Evolutionary conservation across 1,140 invertebrate genomes (phyloP), one percentile per base, ranked within the genome.

Genomic region (Cyclargus thomasi): DNA sequence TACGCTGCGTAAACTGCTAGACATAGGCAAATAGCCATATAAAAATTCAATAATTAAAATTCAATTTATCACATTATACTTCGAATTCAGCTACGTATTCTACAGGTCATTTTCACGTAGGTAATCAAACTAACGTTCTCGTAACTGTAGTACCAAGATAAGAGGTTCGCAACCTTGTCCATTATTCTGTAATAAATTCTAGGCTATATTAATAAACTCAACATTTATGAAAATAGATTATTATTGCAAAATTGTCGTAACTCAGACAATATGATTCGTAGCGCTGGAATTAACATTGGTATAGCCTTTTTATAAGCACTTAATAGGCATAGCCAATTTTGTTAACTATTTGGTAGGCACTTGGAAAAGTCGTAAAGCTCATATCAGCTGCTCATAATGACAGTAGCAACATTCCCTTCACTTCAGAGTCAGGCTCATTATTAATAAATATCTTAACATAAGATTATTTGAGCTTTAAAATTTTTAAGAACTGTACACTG

Each of bases 181-280:
- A 47, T 29, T 29, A 29, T 47, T 47, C 39, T 47, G 39, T 59
- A 59, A 59, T 59, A 18, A 22, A 20, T 20, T 59, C 18, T 59
- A 59, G 55, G 55, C 10, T 59, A 59, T 20, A 59, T 59, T 59
- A 59, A 59, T 59, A 20, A 59, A 59, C 55, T 18, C 55, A 21
- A 59, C 17, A 59, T 20, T 18, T 59, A 21, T 59, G 18, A 11
- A 59, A 57, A 20, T 57, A 10, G 11, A 20, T 21, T 47, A 11
- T 47, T 16, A 47, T 47, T 47, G 4, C 14, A 47, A 14, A 16
- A 47, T 16, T 11, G 39, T 47, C 39, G 14, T 47, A 47, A 2
- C 14, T 39, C 10, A 14, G 11, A 16, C 7, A 39, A 39, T 47
- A 47, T 16, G 39, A 47, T 16, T 47, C 39, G 2, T 16, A 14